Percentiles rank a stretch among this genome's conserved stretches.
Conservation (phyloP, 1,140 invertebrate species). For the Campodea augens region DNA sequence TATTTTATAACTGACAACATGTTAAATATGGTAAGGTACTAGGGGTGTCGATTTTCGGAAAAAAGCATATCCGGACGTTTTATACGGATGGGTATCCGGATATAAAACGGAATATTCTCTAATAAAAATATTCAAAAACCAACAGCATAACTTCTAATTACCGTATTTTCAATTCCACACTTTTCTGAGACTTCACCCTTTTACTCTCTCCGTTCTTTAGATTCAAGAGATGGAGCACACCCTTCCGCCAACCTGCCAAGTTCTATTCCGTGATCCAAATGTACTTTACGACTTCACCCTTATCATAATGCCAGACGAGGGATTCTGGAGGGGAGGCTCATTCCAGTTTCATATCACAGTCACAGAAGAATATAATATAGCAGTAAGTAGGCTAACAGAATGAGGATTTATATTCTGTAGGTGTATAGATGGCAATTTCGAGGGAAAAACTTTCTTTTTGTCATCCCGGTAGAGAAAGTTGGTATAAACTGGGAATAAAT, state of each 20-base stretch:
- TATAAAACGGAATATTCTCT: not conserved
- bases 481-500: not conserved
- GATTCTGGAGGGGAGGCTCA: constrained; percentile 66
- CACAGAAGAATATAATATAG: constrained; percentile 89
- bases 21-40: constrained; percentile 6
- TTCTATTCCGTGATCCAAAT: constrained; percentile 63
- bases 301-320: constrained; percentile 64
- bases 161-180: constrained; percentile 7
- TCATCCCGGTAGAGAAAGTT: not conserved
- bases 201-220: too few relatives aligned
- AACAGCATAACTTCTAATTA: constrained; percentile 8
- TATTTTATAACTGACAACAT: not conserved
- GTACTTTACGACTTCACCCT: constrained; percentile 60
- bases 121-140: not conserved
- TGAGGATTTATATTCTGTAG: not conserved
- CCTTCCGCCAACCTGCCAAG: constrained; percentile 56
- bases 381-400: constrained; percentile 36
- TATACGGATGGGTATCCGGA: too few relatives aligned
- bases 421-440: not conserved
- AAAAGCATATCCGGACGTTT: too few relatives aligned
- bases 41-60: too few relatives aligned
- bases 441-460: not conserved
- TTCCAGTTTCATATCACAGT: constrained; percentile 73
- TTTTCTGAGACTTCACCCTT: constrained; percentile 14
- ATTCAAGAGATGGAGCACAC: constrained; percentile 81